A percentile compares a stretch with the other conserved stretches of the same genome.
Conservation (phyloP, 2,113 vertebrate genomes). For the Bombycilla garrulus region DNA sequence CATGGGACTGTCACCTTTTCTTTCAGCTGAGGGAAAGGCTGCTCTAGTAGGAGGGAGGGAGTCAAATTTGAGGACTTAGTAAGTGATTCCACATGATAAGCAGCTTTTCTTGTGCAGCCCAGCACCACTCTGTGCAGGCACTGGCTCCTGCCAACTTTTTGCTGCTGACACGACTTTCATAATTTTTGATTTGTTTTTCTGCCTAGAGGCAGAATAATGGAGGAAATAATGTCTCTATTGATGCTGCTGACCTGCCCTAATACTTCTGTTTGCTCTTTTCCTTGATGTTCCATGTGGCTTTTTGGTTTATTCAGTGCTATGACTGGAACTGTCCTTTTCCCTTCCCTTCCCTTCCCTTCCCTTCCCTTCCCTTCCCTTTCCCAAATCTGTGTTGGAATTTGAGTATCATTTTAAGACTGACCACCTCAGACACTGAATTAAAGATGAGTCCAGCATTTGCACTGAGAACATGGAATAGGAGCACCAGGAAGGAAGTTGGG, state of each 20-base stretch:
- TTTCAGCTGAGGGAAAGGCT: not conserved
- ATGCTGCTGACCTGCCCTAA: not conserved
- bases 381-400: not conserved
- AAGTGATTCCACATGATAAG: conserved; percentile 31
- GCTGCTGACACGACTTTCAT: not conserved
- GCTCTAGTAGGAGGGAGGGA: not conserved
- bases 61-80: not conserved
- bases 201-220: not conserved
- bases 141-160: not conserved
- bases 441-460: not conserved
- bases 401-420: fast-evolving
- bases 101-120: conserved; percentile 49
- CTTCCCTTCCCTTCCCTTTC: not conserved
- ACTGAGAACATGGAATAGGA: not conserved
- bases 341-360: not conserved
- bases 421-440: not conserved
- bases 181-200: not conserved
- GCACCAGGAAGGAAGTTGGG: not conserved
- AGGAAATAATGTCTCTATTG: not conserved
- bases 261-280: not conserved
- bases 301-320: not conserved
- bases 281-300: not conserved
- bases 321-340: not conserved
- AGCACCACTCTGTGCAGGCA: conserved; percentile 17
- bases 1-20: not conserved